Evolutionary conservation across 2,797 vertebrate species (phyloP).

Genomic region (Helarctos malayanus): DNA sequence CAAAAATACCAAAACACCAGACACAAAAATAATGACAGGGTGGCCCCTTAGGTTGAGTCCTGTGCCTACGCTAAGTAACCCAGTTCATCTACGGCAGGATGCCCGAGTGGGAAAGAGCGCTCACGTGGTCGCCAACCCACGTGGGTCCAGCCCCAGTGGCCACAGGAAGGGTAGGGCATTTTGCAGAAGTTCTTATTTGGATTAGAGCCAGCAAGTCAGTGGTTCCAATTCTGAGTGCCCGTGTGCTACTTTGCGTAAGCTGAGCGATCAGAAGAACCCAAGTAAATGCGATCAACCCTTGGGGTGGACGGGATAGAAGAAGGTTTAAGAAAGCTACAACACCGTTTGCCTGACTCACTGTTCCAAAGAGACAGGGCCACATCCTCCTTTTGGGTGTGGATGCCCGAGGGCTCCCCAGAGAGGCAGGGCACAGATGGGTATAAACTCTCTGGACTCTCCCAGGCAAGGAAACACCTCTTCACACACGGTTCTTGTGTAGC

Average conservation of each 20-base stretch:
- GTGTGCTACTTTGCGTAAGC: background rate
- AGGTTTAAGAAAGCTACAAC: background rate
- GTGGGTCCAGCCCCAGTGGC: background rate
- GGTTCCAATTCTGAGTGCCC: constrained; percentile 25
- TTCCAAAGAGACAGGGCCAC: background rate
- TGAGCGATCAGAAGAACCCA: background rate
- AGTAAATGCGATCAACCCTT: background rate
- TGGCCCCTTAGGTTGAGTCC: background rate
- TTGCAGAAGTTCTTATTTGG: background rate
- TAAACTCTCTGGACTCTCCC: background rate
- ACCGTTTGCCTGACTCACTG: background rate
- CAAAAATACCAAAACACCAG: background rate
- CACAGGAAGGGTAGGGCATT: background rate
- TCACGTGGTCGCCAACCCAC: background rate
- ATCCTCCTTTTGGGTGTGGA: background rate
- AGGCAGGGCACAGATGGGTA: background rate
- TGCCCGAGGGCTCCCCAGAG: background rate
- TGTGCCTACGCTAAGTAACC: background rate
- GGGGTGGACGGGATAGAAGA: background rate
- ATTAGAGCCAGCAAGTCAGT: background rate
- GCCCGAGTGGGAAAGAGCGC: background rate
- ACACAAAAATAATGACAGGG: background rate
- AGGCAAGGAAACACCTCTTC: constrained; percentile 18
- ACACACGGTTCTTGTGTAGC: background rate
- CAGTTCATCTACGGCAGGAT: background rate